Conservation (phyloP, 1,140 invertebrate genomes). For the Chionoecetes opilio region DNA sequence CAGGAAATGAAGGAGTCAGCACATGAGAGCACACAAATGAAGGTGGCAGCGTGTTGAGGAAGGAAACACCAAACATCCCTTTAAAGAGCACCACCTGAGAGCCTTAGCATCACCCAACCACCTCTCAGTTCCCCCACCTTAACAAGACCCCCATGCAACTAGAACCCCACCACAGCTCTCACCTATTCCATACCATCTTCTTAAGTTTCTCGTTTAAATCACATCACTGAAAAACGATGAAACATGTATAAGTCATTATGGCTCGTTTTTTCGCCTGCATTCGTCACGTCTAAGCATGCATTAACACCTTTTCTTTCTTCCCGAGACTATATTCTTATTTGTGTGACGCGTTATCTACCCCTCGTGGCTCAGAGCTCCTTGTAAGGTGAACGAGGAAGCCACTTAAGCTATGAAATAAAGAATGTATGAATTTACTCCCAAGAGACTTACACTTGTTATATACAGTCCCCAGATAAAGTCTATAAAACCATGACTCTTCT, state of each 20-base stretch:
- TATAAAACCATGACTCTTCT: conserved; percentile 55
- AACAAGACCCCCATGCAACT: neutral
- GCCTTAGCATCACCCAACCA: too few relatives aligned
- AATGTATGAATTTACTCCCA: neutral
- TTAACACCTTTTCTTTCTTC: too few relatives aligned
- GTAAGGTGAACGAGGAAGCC: neutral
- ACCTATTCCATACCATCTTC: neutral
- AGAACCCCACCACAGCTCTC: neutral
- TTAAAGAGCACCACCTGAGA: too few relatives aligned
- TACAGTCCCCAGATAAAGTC: conserved; percentile 33
- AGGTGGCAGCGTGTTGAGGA: too few relatives aligned
- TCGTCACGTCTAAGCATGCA: neutral
- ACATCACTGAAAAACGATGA: neutral
- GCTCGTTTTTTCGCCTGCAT: neutral
- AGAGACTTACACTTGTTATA: neutral
- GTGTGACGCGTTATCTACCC: neutral
- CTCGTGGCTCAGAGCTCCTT: neutral
- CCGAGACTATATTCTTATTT: neutral
- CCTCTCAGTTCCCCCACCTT: neutral
- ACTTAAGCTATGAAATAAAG: neutral
- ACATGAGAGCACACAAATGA: neutral
- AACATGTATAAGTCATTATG: neutral
- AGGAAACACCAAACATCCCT: too few relatives aligned
- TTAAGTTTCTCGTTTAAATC: neutral
- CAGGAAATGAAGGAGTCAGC: conserved; percentile 17